phyloP scores from a whole-genome alignment of 2,888 invertebrate genomes.

The Acanthoscelides obtectus region DNA sequence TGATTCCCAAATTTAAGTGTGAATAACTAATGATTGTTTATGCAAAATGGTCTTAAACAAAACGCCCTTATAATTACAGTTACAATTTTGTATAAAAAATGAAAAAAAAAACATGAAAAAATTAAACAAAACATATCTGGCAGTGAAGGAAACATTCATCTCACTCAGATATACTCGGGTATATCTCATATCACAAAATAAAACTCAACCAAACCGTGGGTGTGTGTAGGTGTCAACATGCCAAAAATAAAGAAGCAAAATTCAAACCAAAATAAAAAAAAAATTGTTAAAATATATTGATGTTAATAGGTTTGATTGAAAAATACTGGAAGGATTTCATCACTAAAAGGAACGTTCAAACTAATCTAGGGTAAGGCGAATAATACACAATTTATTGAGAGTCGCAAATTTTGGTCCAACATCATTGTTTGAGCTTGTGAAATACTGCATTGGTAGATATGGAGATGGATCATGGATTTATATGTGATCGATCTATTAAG shows the following conservation, averaged over 20 bases:
- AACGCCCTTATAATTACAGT: neutral
- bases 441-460: no score
- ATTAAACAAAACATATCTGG: conserved; percentile 8
- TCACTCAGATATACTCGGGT: conserved; percentile 1
- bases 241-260: conserved; percentile 32
- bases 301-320: conserved; percentile 10
- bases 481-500: no score
- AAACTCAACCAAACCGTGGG: conserved; percentile 47
- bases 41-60: neutral
- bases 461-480: no score
- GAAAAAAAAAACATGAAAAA: conserved; percentile 7
- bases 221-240: conserved; percentile 37
- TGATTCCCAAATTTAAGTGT: neutral
- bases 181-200: conserved; percentile 33
- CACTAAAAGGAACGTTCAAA: neutral
- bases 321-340: neutral
- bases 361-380: no score
- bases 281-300: conserved; percentile 9
- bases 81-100: neutral
- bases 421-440: no score
- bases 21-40: neutral
- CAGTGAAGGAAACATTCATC: conserved; percentile 12
- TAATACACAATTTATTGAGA: no score
- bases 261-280: conserved; percentile 25
- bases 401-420: no score